Conservation (phyloP, 2,888 invertebrate genomes). For the Andrena dorsata region DNA sequence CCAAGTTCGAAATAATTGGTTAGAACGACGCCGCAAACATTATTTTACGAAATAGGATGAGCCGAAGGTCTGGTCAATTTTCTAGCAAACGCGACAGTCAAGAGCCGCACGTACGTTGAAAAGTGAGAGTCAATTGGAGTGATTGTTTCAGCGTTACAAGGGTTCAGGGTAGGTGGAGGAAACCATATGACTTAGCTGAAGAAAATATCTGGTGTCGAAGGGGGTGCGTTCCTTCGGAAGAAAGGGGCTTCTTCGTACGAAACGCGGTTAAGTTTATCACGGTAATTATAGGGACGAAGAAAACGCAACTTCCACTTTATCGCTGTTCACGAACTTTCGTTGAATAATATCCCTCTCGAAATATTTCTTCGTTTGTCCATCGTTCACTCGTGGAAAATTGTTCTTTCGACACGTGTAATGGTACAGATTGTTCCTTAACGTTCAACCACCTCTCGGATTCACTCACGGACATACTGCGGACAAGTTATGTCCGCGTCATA, state of each 20-base stretch:
- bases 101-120: conserved; percentile 15
- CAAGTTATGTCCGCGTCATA: neutral
- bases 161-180: conserved; percentile 58
- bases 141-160: conserved; percentile 52
- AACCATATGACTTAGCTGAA: conserved; percentile 71
- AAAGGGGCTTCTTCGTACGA: conserved; percentile 76
- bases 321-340: too few species aligned
- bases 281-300: conserved; percentile 11
- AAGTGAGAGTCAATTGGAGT: conserved; percentile 52
- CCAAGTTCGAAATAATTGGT: too few species aligned
- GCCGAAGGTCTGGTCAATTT: neutral
- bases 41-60: neutral
- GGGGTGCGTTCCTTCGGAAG: conserved; percentile 70
- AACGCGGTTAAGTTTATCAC: conserved; percentile 44
- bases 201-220: conserved; percentile 79
- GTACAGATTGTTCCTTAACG: too few species aligned
- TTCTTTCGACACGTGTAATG: too few species aligned
- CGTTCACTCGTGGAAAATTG: too few species aligned
- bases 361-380: too few species aligned
- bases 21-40: neutral
- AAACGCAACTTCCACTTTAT: neutral
- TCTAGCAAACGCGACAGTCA: neutral
- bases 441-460: neutral
- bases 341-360: too few species aligned
- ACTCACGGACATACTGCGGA: neutral